Base-by-base conservation (phyloP, 2,888 invertebrate species). In the Eilema sororculum region DNA sequence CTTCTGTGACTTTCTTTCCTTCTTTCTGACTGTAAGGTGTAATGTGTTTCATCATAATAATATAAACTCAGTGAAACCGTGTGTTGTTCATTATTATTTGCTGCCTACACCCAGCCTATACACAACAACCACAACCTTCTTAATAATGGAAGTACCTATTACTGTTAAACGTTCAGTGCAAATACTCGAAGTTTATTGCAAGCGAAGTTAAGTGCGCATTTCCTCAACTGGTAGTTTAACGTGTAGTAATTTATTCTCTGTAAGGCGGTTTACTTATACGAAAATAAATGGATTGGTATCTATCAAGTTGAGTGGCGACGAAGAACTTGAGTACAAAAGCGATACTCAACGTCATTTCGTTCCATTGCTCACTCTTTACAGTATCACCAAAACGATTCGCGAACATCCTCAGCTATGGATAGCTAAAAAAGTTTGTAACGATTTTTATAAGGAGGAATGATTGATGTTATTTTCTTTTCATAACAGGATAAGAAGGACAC, bases 271-370 rank as follows among this genome's bases (percentile, higher is more conserved):
- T 69, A 66, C 57, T 72, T 41, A 71, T 65, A 74, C 71, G 68
- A 46, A 60, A 63, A 83, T 78, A 79, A 82, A 83, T 80, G 73
- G 79, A 78, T 77, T 77, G 67, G 72, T 75, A 79, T 85, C 79
- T 80, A 84, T 86, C 82, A 87, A 81, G 72, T 68, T 68, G 73
- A 30, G 80, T 77, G 74, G 73, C 75, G 78, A 78, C 52, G 76
- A 85, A 84, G 84, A 87, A 84, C 46, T 80, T 77, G 78, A 83
- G 28, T 37, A 61, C 33, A 22, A 37, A 60, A 60, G 20, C 16
- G 59, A 10, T 8, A 46, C 46, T 46, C 41, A 41, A 4, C 4
- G 41, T 41, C 41, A 41, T 41, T 41, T 41, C 41, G 41, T 41
- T 41, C 41, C 56, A 56, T 56, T 56, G 56, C 56, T 56, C 56